phyloP scores from a whole-genome alignment of 2,888 invertebrate species.

The Dichetophora obliterata region DNA sequence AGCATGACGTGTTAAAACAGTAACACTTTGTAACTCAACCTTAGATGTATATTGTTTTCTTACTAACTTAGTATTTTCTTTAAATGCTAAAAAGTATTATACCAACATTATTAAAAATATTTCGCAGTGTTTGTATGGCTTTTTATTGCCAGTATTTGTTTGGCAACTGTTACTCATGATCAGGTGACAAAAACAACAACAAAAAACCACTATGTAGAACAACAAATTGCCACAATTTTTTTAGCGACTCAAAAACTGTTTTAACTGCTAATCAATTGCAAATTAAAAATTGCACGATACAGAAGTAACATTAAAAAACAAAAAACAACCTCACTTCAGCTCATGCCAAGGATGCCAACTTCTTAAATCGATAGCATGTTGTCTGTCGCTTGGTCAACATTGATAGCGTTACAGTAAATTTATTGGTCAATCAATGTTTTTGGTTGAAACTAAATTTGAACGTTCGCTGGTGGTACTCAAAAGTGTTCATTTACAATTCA shows the following conservation, averaged over 20 bases:
- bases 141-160: too few relatives aligned
- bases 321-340: constrained; percentile 44
- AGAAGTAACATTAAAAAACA: neutral
- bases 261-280: constrained; percentile 25
- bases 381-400: neutral
- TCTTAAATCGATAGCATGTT: constrained; percentile 48
- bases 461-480: constrained; percentile 2
- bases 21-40: too few relatives aligned
- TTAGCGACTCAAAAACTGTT: neutral
- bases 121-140: too few relatives aligned
- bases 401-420: constrained; percentile 46
- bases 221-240: neutral
- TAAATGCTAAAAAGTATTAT: too few relatives aligned
- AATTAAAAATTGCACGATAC: constrained; percentile 26
- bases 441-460: neutral
- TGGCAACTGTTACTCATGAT: too few relatives aligned
- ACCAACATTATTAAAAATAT: too few relatives aligned
- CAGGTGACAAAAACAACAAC: neutral
- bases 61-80: too few relatives aligned
- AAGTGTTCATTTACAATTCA: constrained; percentile 49
- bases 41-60: too few relatives aligned
- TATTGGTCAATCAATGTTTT: constrained; percentile 46
- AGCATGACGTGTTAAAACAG: too few relatives aligned
- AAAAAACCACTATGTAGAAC: neutral
- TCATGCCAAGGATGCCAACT: constrained; percentile 64